Evolutionary conservation across 2,797 vertebrate genomes (phyloP).

Genomic region (Myotis planiceps): DNA sequence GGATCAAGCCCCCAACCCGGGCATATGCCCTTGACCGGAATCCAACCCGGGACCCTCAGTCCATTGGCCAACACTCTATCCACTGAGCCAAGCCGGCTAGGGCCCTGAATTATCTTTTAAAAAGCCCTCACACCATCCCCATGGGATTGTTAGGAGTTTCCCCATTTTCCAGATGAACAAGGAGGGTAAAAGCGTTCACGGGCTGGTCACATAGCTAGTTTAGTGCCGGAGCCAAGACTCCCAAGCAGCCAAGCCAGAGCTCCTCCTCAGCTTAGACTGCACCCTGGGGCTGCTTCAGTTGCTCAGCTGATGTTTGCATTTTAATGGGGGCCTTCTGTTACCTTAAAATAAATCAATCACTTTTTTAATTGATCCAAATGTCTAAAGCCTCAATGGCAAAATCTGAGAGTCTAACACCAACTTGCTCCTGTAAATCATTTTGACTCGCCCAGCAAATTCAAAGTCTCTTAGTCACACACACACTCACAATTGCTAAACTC

Average conservation of each 20-base stretch:
- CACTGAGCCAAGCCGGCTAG: background rate
- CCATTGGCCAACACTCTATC: too few species aligned
- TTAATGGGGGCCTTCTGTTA: constrained; percentile 34
- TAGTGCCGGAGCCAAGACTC: background rate
- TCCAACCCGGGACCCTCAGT: too few species aligned
- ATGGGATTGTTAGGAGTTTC: background rate
- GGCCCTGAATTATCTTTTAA: background rate
- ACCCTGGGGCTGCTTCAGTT: background rate
- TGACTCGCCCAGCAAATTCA: background rate
- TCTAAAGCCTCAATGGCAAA: background rate
- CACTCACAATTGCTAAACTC: background rate
- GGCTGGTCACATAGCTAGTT: background rate
- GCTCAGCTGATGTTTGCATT: background rate
- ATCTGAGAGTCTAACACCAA: background rate
- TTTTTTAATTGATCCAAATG: constrained; percentile 47
- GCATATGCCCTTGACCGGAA: too few species aligned
- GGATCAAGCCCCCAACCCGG: too few species aligned
- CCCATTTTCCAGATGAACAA: background rate
- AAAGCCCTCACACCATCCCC: background rate
- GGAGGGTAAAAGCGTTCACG: background rate
- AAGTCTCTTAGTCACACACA: background rate
- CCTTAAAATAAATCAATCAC: constrained; percentile 37
- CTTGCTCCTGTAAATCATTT: constrained; percentile 1
- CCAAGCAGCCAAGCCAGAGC: background rate
- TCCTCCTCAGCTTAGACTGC: background rate